Conservation (phyloP, 1,140 invertebrate genomes). For the Bombus terrestris region DNA sequence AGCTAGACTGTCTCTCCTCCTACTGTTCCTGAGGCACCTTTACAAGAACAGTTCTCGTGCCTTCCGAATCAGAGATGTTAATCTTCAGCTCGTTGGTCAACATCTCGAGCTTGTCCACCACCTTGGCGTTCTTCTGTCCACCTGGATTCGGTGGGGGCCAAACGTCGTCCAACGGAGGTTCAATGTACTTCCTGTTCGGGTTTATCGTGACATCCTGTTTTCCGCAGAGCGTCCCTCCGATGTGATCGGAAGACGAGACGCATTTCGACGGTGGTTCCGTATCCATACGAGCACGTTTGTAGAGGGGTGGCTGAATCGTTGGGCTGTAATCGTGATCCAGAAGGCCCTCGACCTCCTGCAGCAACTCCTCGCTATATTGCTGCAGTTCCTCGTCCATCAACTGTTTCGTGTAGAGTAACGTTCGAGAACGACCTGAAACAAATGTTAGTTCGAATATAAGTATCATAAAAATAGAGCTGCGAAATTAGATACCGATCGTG, state of each 20-base stretch:
- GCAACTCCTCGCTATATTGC: slow-evolving; percentile 78
- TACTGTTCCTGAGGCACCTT: slow-evolving; percentile 76
- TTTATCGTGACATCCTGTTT: slow-evolving; percentile 52
- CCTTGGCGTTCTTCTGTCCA: slow-evolving; percentile 45
- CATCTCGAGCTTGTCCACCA: slow-evolving; percentile 71
- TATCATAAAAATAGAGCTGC: neutral
- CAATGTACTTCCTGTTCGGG: slow-evolving; percentile 73
- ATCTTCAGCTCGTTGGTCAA: slow-evolving; percentile 77
- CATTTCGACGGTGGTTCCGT: slow-evolving; percentile 61
- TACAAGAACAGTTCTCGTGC: slow-evolving; percentile 76
- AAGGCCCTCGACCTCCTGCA: slow-evolving; percentile 76
- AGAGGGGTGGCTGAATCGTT: slow-evolving; percentile 71
- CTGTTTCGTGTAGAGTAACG: slow-evolving; percentile 78
- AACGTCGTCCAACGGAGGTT: slow-evolving; percentile 79
- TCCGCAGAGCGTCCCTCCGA: slow-evolving; percentile 64
- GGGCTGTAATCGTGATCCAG: slow-evolving; percentile 82
- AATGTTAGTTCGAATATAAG: neutral
- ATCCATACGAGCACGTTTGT: slow-evolving; percentile 74
- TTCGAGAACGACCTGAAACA: slow-evolving; percentile 80
- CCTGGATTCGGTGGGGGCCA: slow-evolving; percentile 78
- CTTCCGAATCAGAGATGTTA: slow-evolving; percentile 77
- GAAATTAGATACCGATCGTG: too few relatives aligned
- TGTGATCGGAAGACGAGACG: slow-evolving; percentile 56
- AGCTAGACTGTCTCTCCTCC: neutral
- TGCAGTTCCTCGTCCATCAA: slow-evolving; percentile 79